A percentile compares a stretch with the other conserved stretches of the same genome.
phyloP scores from a whole-genome alignment of 1,140 invertebrate genomes.

The Penaeus vannamei region DNA sequence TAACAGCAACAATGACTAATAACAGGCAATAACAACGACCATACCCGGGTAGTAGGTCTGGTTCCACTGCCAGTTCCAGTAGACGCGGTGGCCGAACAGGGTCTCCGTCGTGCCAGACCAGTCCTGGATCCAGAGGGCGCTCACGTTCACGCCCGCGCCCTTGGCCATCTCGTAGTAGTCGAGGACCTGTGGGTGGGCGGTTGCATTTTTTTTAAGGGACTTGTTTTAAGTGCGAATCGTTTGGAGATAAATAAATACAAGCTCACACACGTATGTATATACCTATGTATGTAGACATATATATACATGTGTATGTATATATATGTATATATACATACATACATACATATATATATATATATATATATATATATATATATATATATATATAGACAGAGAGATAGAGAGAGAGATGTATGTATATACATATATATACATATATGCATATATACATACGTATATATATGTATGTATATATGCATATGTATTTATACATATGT shows the following conservation, averaged over 20 bases:
- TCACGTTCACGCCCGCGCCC: constrained; percentile 69
- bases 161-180: constrained; percentile 68
- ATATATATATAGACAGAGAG: too few relatives aligned
- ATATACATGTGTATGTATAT: too few relatives aligned
- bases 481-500: too few relatives aligned
- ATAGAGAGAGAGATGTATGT: too few relatives aligned
- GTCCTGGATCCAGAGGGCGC: constrained; percentile 73
- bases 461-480: too few relatives aligned
- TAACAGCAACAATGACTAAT: neutral
- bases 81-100: constrained; percentile 71
- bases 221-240: too few relatives aligned
- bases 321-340: too few relatives aligned
- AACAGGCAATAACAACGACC: neutral
- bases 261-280: too few relatives aligned
- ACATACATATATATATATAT: too few relatives aligned
- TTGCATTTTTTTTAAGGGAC: neutral
- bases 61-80: constrained; percentile 74
- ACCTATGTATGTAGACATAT: too few relatives aligned
- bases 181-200: constrained; percentile 69
- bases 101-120: constrained; percentile 72
- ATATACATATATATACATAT: neutral
- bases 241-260: too few relatives aligned
- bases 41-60: constrained; percentile 70
- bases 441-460: neutral
- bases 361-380: too few relatives aligned